Base-by-base conservation (phyloP, 2,113 vertebrate species). In the Nicator chloris region DNA sequence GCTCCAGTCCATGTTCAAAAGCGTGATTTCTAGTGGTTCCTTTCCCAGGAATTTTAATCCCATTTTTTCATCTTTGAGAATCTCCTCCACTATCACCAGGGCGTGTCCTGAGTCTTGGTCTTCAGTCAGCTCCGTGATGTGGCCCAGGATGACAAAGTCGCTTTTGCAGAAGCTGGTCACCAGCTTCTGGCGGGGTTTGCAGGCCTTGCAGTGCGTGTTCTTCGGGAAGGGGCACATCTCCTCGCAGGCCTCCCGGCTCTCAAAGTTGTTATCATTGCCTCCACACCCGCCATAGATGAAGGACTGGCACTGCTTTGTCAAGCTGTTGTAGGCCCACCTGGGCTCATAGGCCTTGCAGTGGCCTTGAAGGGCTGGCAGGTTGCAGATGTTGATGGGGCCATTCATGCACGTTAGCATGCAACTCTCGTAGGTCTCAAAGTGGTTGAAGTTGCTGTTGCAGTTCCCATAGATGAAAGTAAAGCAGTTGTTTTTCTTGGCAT, bases 41-140 rank as follows among this genome's bases (percentile, higher is more conserved):
- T 96, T 98, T 77, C 99, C 99, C 78, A 99, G 98, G 97, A 99
- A 99, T 90, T 98, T 98, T 72, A 99, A 98, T 59, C 99, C 99
- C 99, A 99, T 99, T 98, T 99, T 99, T 90, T 99, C 99, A 5
- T 99, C 99, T 91, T 99, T 99, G 18, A 99, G 98, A 51, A 99
- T 99, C 97, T 99, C 99, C 9, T 99, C 99, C 94, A 99, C 98
- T 0, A 96, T 98, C 92, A 99, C 98, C 24, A 99, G 98, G 30
- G 99, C 99, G 0, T 98, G 99, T 16, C 99, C 99, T 0, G 98
- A 98, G 90, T 99, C 98, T 19, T 98, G 98, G 87, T 99, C 99
- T 97, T 99, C 98, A 0, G 98, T 98, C 59, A 99, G 96, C 92
- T 99, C 99, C 0, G 98, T 98, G 95, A 99, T 98, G 3, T 97